Conservation (phyloP, 2,797 vertebrate species). For the Cephalopachus bancanus region DNA sequence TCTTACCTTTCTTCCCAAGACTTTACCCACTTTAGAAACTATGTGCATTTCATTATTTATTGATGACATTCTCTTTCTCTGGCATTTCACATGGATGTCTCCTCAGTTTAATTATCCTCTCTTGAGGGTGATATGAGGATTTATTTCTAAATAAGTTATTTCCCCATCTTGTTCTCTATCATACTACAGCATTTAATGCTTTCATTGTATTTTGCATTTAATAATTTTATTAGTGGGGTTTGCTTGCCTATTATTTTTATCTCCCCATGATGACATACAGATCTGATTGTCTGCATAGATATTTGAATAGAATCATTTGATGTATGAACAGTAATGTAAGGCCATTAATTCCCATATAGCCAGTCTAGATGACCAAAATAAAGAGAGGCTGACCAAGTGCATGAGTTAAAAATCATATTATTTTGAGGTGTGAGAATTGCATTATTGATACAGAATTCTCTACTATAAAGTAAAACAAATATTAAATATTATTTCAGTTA, state of each 20-base stretch:
- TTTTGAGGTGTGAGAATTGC: not conserved
- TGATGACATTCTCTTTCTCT: not conserved
- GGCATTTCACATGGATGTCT: not conserved
- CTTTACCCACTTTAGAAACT: not conserved
- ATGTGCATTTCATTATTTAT: not conserved
- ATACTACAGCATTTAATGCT: not conserved
- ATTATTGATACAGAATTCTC: slow-evolving; percentile 42
- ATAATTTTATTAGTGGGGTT: not conserved
- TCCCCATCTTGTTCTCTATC: not conserved
- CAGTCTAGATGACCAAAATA: not conserved
- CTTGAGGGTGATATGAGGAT: not conserved
- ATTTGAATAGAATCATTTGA: not conserved
- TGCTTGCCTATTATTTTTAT: slow-evolving; percentile 1
- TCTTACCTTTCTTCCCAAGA: not conserved
- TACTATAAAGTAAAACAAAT: not conserved
- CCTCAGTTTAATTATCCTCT: not conserved
- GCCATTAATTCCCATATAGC: not conserved
- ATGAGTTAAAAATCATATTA: not conserved
- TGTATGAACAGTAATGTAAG: not conserved
- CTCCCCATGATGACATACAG: not conserved
- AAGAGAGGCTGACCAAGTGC: not conserved
- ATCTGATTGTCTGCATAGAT: not conserved
- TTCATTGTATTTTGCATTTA: slow-evolving; percentile 25
- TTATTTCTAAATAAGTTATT: not conserved
- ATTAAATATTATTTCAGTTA: slow-evolving; percentile 31